Evolutionary conservation across 2,888 invertebrate genomes (phyloP).

Genomic region (Rutpela maculata): DNA sequence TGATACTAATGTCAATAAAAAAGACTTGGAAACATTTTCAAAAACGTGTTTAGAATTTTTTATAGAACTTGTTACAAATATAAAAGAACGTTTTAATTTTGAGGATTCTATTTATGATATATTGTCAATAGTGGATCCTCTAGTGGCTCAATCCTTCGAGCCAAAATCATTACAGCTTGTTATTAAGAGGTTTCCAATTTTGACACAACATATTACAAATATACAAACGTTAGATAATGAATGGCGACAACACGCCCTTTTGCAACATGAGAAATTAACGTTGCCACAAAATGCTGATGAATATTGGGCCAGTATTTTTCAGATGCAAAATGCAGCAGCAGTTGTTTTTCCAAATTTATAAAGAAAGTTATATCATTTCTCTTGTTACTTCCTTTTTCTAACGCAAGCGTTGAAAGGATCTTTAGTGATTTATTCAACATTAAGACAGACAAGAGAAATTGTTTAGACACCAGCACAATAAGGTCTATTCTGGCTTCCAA

Average conservation of each 20-base stretch:
- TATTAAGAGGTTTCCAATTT: slow-evolving; percentile 51
- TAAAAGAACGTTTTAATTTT: slow-evolving; percentile 51
- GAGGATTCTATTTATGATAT: slow-evolving; percentile 53
- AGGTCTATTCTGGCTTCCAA: no score
- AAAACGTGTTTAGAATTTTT: slow-evolving; percentile 43
- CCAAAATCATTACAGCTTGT: slow-evolving; percentile 46
- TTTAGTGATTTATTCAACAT: slow-evolving; percentile 2
- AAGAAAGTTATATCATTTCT: no score
- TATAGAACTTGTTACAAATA: slow-evolving; percentile 39
- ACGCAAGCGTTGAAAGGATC: neutral
- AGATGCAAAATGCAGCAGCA: no score
- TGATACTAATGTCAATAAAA: neutral
- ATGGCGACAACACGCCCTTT: slow-evolving; percentile 51
- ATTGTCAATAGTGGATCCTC: slow-evolving; percentile 48
- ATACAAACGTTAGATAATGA: slow-evolving; percentile 52
- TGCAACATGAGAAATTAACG: neutral
- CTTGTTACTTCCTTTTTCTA: neutral
- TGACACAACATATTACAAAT: slow-evolving; percentile 40
- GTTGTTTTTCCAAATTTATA: no score
- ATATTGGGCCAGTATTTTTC: no score
- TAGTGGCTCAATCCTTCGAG: slow-evolving; percentile 46
- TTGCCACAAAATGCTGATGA: no score
- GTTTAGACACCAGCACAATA: neutral
- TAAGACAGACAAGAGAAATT: neutral
- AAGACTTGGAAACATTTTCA: slow-evolving; percentile 25